Conservation (phyloP, 2,113 vertebrate genomes). For the Brachyhypopomus occidentalis region DNA sequence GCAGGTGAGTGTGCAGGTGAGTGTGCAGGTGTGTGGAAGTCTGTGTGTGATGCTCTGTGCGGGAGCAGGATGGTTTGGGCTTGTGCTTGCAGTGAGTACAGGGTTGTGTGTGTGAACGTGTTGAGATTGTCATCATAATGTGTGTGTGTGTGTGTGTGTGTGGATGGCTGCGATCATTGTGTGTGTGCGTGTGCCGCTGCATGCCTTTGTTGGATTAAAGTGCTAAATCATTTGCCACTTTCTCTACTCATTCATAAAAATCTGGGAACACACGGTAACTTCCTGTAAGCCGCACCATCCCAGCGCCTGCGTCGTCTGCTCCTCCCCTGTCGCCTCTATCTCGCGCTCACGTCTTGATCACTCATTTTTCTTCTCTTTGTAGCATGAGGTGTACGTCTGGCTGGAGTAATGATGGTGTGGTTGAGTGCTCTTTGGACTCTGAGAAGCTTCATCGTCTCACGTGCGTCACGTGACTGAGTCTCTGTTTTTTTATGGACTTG, state of each 20-base stretch:
- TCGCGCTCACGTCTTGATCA: background rate
- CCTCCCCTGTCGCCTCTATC: background rate
- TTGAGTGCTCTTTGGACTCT: conserved; percentile 7
- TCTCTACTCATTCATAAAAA: conserved; percentile 74
- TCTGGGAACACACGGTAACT: conserved; percentile 69
- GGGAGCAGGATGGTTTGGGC: no score
- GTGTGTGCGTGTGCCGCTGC: conserved; percentile 51
- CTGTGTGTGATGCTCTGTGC: no score
- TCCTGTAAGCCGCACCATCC: conserved; percentile 55
- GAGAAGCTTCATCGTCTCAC: background rate
- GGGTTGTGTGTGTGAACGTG: no score
- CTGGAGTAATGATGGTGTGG: conserved; percentile 11
- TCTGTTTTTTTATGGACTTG: no score
- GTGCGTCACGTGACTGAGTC: no score
- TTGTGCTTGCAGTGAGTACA: no score
- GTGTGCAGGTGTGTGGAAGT: no score
- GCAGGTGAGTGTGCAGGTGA: no score
- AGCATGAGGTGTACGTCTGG: background rate
- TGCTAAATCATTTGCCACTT: conserved; percentile 71
- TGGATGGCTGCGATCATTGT: conserved; percentile 27
- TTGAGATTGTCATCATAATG: no score
- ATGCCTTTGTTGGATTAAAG: conserved; percentile 64
- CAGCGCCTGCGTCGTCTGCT: background rate
- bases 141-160: conserved; percentile 41
- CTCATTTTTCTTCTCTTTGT: no score